phyloP scores from a whole-genome alignment of 2,113 vertebrate species.

The Oenanthe melanoleuca region DNA sequence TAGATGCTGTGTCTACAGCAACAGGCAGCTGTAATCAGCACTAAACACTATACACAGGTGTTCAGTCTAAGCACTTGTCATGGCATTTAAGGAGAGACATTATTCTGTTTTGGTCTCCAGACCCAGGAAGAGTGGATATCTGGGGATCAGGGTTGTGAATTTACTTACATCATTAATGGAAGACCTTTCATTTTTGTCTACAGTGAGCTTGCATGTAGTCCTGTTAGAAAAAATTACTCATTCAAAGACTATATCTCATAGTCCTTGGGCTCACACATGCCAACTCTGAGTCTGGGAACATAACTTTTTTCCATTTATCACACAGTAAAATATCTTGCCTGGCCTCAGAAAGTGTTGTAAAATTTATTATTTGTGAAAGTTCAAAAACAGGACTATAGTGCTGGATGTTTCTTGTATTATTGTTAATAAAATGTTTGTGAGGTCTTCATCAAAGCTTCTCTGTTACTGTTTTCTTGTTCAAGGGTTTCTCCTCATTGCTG shows the following conservation, averaged over 20 bases:
- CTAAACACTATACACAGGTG: not conserved
- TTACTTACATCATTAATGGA: not conserved
- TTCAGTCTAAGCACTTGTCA: not conserved
- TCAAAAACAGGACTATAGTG: not conserved
- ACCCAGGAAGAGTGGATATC: not conserved
- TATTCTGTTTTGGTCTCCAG: not conserved
- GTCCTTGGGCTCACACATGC: not conserved
- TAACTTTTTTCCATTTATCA: not conserved
- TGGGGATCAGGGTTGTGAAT: not conserved
- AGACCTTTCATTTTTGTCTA: not conserved
- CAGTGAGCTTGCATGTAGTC: not conserved
- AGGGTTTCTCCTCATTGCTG: constrained; percentile 80
- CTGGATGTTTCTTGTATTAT: not conserved
- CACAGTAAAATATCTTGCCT: not conserved
- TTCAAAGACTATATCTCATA: not conserved
- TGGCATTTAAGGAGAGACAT: not conserved
- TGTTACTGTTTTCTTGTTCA: constrained; percentile 34
- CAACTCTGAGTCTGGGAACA: not conserved
- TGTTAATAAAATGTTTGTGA: constrained; percentile 1
- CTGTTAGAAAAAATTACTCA: not conserved
- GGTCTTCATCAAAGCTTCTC: constrained; percentile 25
- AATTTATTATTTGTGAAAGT: not conserved
- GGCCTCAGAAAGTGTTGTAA: not conserved
- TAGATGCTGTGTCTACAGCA: not conserved
- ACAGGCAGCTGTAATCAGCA: not conserved